Evolutionary conservation across 2,888 invertebrate genomes (phyloP).

Genomic region (Malacosoma neustria): DNA sequence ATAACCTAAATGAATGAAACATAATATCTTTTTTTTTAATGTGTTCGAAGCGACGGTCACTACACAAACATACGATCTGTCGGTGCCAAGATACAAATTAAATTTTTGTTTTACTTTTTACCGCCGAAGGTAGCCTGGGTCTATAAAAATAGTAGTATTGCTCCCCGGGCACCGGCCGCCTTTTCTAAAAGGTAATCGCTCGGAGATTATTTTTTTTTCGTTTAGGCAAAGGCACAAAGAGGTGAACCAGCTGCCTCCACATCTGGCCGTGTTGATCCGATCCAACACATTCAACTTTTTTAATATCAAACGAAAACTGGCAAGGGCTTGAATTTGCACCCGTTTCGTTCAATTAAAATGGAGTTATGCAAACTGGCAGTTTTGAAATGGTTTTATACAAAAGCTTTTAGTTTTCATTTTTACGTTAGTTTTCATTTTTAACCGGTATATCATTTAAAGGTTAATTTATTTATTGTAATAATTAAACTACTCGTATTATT

Average conservation of each 20-base stretch:
- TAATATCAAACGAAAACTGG: neutral
- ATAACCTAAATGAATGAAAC: neutral
- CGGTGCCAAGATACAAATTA: neutral
- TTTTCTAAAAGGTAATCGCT: constrained; percentile 63
- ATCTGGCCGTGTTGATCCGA: constrained; percentile 41
- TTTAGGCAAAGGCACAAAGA: constrained; percentile 50
- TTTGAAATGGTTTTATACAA: neutral
- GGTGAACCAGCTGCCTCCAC: constrained; percentile 55
- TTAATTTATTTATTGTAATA: too few species aligned
- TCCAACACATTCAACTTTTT: constrained; percentile 16
- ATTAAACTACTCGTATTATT: too few species aligned
- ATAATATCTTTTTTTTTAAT: neutral
- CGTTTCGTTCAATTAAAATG: neutral
- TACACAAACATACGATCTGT: neutral
- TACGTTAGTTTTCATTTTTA: too few species aligned
- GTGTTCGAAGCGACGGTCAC: neutral
- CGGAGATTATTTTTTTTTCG: constrained; percentile 41
- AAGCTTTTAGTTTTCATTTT: too few species aligned
- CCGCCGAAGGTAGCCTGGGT: constrained; percentile 46
- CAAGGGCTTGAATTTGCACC: neutral
- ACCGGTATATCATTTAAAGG: too few species aligned
- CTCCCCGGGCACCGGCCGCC: constrained; percentile 41
- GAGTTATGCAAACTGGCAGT: neutral
- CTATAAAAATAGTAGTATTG: constrained; percentile 44
- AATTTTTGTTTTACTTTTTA: constrained; percentile 5